Percentiles rank a stretch among this genome's conserved stretches.
phyloP scores from a whole-genome alignment of 1,140 invertebrate species.

The Drosophila takahashii region DNA sequence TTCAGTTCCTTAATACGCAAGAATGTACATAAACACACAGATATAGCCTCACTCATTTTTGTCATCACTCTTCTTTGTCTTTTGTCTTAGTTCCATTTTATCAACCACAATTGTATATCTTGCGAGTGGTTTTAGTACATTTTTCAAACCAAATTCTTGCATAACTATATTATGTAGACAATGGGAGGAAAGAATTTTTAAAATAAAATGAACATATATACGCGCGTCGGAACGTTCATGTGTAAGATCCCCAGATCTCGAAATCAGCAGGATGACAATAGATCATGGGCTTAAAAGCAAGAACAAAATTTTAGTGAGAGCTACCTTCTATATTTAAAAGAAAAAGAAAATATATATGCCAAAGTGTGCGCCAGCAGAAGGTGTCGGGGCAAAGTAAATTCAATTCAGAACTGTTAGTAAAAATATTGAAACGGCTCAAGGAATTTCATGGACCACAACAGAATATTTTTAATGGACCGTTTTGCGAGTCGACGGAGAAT shows the following conservation, averaged over 20 bases:
- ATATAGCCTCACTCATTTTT: constrained; percentile 29
- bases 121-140: constrained; percentile 39
- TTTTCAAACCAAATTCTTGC: constrained; percentile 40
- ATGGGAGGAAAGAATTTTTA: constrained; percentile 29
- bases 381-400: constrained; percentile 58
- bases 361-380: constrained; percentile 9
- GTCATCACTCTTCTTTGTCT: constrained; percentile 36
- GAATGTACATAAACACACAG: constrained; percentile 28
- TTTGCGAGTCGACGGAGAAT: constrained; percentile 66
- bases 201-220: constrained; percentile 28
- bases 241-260: constrained; percentile 41
- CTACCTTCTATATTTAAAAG: constrained; percentile 47
- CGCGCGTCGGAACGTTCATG: constrained; percentile 12
- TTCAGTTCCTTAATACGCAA: constrained; percentile 49
- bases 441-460: constrained; percentile 72
- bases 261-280: constrained; percentile 41
- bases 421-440: constrained; percentile 29
- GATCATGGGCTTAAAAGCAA: constrained; percentile 42
- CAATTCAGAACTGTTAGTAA: constrained; percentile 56
- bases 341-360: constrained; percentile 26
- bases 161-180: constrained; percentile 49
- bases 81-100: constrained; percentile 47
- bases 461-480: constrained; percentile 73
- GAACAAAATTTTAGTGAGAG: constrained; percentile 35
- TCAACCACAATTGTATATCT: constrained; percentile 46